These are phyloP conservation scores for Autographa gamma DNA, from an alignment of 2,888 invertebrate species.

Conservation along the genomic window DNA sequence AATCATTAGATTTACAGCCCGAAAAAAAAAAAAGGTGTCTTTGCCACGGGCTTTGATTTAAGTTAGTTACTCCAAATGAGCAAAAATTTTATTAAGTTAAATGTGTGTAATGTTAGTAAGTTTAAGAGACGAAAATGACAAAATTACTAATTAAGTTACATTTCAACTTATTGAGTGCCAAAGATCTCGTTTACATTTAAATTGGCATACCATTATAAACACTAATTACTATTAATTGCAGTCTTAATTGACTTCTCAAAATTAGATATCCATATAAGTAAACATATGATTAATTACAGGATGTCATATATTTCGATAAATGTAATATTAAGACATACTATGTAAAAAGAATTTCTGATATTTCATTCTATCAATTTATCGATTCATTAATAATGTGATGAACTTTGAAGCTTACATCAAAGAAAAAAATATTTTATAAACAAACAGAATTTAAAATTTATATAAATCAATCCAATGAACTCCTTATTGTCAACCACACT, in stretches of 20 bases:
- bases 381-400: not conserved
- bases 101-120: no score
- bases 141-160: not conserved
- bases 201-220: not conserved
- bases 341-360: slow-evolving; percentile 3
- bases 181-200: not conserved
- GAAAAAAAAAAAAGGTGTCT: no score
- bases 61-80: no score
- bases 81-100: no score
- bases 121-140: no score
- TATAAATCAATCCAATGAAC: no score
- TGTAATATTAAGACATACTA: slow-evolving; percentile 3
- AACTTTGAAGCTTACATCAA: no score
- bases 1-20: no score
- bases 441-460: no score
- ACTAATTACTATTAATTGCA: not conserved
- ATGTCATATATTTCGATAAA: not conserved
- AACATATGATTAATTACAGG: slow-evolving; percentile 37
- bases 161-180: not conserved
- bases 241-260: slow-evolving; percentile 14
- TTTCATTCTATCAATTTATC: not conserved
- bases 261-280: slow-evolving; percentile 25
- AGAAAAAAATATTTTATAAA: no score
- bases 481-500: no score
- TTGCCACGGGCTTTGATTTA: no score